Base-by-base conservation (phyloP, 2,888 invertebrate genomes). In the Agriopis aurantiaria region DNA sequence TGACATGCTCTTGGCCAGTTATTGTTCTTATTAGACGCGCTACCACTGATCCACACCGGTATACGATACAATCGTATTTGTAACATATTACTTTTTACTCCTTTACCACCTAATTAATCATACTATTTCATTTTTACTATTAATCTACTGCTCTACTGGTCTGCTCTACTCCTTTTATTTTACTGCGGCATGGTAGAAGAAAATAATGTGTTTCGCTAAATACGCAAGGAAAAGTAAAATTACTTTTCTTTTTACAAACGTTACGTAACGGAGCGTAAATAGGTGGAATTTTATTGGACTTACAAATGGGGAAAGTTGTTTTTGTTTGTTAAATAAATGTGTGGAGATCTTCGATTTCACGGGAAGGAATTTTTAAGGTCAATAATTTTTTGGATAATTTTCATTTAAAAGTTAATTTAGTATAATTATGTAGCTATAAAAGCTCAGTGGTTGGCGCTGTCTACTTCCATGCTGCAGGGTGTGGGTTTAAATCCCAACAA, bases 341-440 rank as follows among this genome's bases (percentile, higher is more conserved):
- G 62, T 75, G 53, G 69, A 70, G 75, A 72, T 73, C 53, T 78
- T 68, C 72, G 80, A 82, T 72, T 74, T 78, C 75, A 73, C 75
- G 80, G 81, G 80, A 81, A 51, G 51, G n/a, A 55, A 46, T 11
- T 46, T 62, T 46, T 52, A 14, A 43, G 12, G 41, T 23, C 12
- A 12, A n/a, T 10, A 9, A 12, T 7, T 53, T 41, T 62, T 53
- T 12, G 48, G 11, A 51, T 14, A 51, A 41, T 5, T 17, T 61
- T 61, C n/a, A 51, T 41, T 59, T 14, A 48, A 59, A 33, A 9
- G 17, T 10, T 17, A 8, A 5, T 23, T 43, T 14, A 0, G 57
- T 43, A 9, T 41, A 43, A 14, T 46, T 23, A 23, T 23, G 17
- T 23, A 23, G 17, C 17, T 41, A 41, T 41, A 41, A 3, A 0